phyloP scores from a whole-genome alignment of 2,888 invertebrate genomes.

The Onthophagus sagittarius region DNA sequence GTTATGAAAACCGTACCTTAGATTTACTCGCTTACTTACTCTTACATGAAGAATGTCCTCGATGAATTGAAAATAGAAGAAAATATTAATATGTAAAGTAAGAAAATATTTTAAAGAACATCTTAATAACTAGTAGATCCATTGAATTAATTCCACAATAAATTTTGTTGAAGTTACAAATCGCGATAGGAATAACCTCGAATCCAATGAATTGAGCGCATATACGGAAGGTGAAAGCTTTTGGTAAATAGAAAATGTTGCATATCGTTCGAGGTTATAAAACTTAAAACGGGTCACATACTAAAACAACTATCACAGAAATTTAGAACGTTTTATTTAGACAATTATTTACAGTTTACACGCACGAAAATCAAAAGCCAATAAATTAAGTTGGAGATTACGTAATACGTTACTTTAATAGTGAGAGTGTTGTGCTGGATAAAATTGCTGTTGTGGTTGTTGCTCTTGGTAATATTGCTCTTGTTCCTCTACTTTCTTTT shows the following conservation, averaged over 20 bases:
- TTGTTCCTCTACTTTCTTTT: slow-evolving; percentile 60
- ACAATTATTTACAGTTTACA: background rate
- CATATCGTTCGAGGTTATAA: background rate
- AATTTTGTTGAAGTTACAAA: background rate
- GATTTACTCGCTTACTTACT: background rate
- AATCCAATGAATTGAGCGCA: background rate
- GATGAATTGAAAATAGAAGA: too few relatives aligned
- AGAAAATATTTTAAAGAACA: too few relatives aligned
- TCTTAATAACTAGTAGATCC: too few relatives aligned
- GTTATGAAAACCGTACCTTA: background rate
- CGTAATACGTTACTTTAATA: background rate
- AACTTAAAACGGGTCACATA: background rate
- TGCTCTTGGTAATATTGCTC: slow-evolving; percentile 23
- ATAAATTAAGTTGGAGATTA: background rate
- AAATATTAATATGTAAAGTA: too few relatives aligned
- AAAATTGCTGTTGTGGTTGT: background rate
- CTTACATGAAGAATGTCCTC: too few relatives aligned
- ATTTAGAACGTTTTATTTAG: background rate
- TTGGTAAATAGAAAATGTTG: background rate
- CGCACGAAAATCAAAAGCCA: background rate
- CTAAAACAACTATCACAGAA: background rate
- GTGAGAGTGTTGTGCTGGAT: background rate
- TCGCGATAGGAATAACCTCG: background rate
- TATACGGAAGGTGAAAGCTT: background rate
- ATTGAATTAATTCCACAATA: too few relatives aligned